Conservation (phyloP, 1,140 invertebrate genomes). For the Cecropterus lyciades region DNA sequence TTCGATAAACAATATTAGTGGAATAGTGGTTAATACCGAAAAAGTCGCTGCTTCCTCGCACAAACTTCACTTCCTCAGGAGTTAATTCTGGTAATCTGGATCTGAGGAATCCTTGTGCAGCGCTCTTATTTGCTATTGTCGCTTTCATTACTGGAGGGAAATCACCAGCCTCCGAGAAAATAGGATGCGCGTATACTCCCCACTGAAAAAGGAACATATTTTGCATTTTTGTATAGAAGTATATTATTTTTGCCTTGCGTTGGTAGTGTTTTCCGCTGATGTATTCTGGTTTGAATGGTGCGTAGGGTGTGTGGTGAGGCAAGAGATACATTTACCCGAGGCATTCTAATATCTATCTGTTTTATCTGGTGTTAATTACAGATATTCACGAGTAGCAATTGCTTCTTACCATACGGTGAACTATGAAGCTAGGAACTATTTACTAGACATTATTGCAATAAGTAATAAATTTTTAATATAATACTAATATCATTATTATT, state of each 20-base stretch:
- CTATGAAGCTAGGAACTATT: too few species aligned
- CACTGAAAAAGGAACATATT: slow-evolving; percentile 63
- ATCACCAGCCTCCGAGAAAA: slow-evolving; percentile 84
- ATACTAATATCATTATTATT: not conserved
- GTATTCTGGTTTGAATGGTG: slow-evolving; percentile 78
- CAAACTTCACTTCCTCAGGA: slow-evolving; percentile 53
- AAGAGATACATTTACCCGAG: too few species aligned
- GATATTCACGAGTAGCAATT: too few species aligned
- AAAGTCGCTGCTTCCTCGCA: slow-evolving; percentile 83
- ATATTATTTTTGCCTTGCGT: too few species aligned
- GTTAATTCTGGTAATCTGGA: slow-evolving; percentile 76
- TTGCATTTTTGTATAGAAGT: not conserved
- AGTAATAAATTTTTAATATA: too few species aligned
- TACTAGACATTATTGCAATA: too few species aligned
- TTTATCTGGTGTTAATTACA: too few species aligned
- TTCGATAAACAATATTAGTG: slow-evolving; percentile 58
- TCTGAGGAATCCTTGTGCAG: slow-evolving; percentile 67
- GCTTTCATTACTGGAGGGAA: slow-evolving; percentile 85
- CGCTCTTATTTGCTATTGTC: slow-evolving; percentile 80
- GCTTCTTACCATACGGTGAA: too few species aligned
- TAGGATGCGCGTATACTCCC: slow-evolving; percentile 76
- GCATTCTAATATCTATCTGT: too few species aligned
- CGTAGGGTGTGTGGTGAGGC: too few species aligned
- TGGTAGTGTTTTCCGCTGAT: too few species aligned
- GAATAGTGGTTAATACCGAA: slow-evolving; percentile 86